A percentile compares a stretch with the other conserved stretches of the same genome.
phyloP scores from a whole-genome alignment of 2,113 vertebrate species.

The Thamnophis sirtalis region DNA sequence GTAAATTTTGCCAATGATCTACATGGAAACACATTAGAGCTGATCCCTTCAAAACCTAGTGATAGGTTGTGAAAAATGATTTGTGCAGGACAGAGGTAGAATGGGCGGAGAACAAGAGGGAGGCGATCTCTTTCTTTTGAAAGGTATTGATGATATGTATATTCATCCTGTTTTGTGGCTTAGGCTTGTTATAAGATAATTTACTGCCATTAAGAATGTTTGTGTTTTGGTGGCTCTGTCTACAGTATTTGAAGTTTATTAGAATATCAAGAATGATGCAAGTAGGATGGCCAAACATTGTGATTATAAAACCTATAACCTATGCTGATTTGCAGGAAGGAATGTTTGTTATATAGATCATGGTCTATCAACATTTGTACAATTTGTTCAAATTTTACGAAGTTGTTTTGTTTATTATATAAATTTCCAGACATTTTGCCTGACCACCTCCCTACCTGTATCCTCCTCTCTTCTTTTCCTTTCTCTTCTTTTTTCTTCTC shows the following conservation, averaged over 20 bases:
- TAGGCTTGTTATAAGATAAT: background rate
- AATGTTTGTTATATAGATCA: background rate
- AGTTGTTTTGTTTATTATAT: background rate
- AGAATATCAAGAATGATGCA: background rate
- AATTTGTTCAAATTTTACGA: background rate
- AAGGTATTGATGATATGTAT: background rate
- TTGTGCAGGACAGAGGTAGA: background rate
- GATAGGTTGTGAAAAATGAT: background rate
- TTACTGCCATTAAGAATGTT: background rate
- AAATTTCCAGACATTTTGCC: background rate
- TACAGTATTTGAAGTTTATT: background rate
- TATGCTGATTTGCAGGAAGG: background rate
- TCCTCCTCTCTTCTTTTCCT: background rate
- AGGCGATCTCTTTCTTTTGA: background rate
- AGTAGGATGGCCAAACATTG: background rate
- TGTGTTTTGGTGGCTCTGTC: background rate
- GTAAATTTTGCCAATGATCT: background rate
- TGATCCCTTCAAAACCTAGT: background rate
- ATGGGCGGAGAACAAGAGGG: background rate
- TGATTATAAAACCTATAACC: background rate
- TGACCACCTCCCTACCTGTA: background rate
- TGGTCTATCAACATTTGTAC: background rate
- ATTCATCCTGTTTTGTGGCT: background rate
- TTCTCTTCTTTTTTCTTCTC: background rate
- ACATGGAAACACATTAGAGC: background rate